Conservation (phyloP, 2,113 vertebrate species). For the Cyphomyrus plagiostoma region DNA sequence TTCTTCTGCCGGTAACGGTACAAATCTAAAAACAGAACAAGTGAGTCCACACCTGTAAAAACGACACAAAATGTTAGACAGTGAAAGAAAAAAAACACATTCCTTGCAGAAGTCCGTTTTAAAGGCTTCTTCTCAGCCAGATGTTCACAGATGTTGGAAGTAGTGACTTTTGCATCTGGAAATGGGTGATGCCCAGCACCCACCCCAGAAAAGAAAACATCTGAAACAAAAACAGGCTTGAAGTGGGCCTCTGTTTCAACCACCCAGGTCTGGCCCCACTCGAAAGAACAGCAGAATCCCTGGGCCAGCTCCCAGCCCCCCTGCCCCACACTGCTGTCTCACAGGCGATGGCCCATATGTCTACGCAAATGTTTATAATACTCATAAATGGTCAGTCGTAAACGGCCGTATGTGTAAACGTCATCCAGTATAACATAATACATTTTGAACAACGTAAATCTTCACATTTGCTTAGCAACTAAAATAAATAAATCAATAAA, state of each 20-base stretch:
- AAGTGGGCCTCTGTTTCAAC: neutral
- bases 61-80: neutral
- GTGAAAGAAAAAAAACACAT: neutral
- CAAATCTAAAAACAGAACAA: neutral
- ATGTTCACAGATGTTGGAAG: slow-evolving; percentile 2
- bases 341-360: neutral
- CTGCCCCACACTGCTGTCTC: neutral
- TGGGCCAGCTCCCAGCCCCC: neutral
- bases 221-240: slow-evolving; percentile 5
- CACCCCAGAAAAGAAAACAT: slow-evolving; percentile 5
- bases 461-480: slow-evolving; percentile 4
- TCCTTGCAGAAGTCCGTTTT: neutral
- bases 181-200: neutral
- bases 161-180: neutral
- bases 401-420: neutral
- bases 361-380: slow-evolving; percentile 5
- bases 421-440: neutral
- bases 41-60: neutral
- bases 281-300: neutral
- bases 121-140: neutral
- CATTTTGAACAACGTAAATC: neutral
- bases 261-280: neutral
- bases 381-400: neutral
- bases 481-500: slow-evolving; percentile 9
- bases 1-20: neutral